Evolutionary conservation across 2,113 vertebrate species (phyloP), one percentile per base, ranked within the genome.

Genomic region (Albula glossodonta): DNA sequence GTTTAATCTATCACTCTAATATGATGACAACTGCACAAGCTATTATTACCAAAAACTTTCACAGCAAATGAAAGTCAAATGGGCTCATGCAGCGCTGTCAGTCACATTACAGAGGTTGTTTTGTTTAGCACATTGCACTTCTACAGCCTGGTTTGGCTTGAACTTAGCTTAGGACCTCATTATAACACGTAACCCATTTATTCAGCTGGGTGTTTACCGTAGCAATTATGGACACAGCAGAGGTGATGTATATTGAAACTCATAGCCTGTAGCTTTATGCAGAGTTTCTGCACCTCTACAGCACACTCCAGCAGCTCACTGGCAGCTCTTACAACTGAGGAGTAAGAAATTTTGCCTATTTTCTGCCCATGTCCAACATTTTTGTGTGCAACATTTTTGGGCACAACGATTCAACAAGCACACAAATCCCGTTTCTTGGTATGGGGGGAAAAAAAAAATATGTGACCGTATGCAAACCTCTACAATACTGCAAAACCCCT

Each of bases 381-480:
- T 74, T 74, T 8, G 22, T 7, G 31, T 12, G 1, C 12, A 9
- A 9, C 2, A 56, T 56, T 56, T 56, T 56, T 6, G 53, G 53
- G 12, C 53, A 41, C 31, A 41, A 19, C 17, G 17, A 9, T 22
- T 66, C 60, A 66, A 66, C 4, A 66, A 22, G 60, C 17, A 60
- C 3, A 12, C 17, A 66, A 19, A 66, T 7, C 60, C 22, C 5
- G 60, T 19, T 5, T 5, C 60, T 66, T 66, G 31, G 31, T 41
- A 41, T 41, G 1, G 31, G 31, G 31, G 31, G 31, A 1, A 41
- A 41, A 41, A 41, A 41, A 41, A 41, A 41, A 41, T 41, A 41
- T 41, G 31, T 41, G 31, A 41, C 90, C 90, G 91, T n/a, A 77
- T 88, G 91, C 92, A 91, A 90, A 89, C 89, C 88, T 88, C n/a